A percentile compares a stretch with the other conserved stretches of the same genome.
phyloP scores from a whole-genome alignment of 2,113 vertebrate genomes.

The Osmerus eperlanus region DNA sequence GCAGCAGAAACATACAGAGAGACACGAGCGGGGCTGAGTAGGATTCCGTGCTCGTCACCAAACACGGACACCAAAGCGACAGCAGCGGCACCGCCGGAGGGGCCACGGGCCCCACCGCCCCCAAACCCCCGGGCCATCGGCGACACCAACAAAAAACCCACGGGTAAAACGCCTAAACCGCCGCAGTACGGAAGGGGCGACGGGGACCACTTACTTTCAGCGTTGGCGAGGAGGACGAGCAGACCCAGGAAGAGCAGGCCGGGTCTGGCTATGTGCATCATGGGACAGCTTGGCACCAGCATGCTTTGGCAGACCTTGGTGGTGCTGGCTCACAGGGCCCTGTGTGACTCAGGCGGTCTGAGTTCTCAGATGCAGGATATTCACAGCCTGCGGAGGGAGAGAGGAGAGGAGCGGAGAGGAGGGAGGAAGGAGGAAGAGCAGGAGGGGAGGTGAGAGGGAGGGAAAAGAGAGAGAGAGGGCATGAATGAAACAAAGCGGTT shows the following conservation, averaged over 20 bases:
- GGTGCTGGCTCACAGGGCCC: constrained; percentile 82
- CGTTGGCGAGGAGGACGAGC: constrained; percentile 79
- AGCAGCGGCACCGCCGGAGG: no score
- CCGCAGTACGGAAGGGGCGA: background rate
- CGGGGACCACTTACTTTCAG: constrained; percentile 85
- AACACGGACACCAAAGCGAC: no score
- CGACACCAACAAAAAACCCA: background rate
- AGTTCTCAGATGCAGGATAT: constrained; percentile 84
- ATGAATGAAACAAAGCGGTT: constrained; percentile 73
- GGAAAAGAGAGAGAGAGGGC: constrained; percentile 11
- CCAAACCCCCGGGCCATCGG: background rate
- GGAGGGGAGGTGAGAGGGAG: constrained; percentile 41
- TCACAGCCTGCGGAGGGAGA: constrained; percentile 84
- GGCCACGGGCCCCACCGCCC: no score
- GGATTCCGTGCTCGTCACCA: no score
- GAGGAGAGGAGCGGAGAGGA: constrained; percentile 32
- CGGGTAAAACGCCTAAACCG: background rate
- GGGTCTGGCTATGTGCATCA: constrained; percentile 82
- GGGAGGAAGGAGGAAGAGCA: constrained; percentile 38
- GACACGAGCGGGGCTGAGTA: background rate
- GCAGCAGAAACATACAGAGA: background rate
- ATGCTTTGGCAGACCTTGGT: constrained; percentile 78
- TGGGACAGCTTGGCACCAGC: constrained; percentile 87
- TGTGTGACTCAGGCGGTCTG: constrained; percentile 77
- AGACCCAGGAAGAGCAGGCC: constrained; percentile 81